Percentiles rank a stretch among this genome's conserved stretches.
Conservation (phyloP, 1,140 invertebrate genomes). For the Drosophila nasuta region DNA sequence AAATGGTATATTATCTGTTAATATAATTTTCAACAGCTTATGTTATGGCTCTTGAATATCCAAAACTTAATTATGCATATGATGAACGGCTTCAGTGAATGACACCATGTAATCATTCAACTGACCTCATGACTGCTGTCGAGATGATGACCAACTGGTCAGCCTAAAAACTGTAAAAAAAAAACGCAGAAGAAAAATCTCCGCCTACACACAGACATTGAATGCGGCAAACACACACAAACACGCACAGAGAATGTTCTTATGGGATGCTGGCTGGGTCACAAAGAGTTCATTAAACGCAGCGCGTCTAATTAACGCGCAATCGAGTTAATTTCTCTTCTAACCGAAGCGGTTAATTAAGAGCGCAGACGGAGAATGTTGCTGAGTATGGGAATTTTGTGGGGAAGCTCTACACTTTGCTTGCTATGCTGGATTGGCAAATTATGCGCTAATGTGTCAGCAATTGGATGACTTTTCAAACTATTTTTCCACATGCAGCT, state of each 20-base stretch:
- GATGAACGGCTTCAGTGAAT: constrained; percentile 3
- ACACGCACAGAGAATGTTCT: constrained; percentile 14
- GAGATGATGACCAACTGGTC: constrained; percentile 10
- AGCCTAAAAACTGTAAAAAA: constrained; percentile 39
- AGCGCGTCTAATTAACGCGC: constrained; percentile 73
- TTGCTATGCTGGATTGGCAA: constrained; percentile 34
- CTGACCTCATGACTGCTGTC: constrained; percentile 14
- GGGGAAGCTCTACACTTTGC: too few species aligned
- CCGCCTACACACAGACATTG: constrained; percentile 32
- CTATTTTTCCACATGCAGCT: constrained; percentile 36
- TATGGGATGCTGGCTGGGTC: background rate
- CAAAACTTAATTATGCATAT: constrained; percentile 1
- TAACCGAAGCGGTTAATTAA: constrained; percentile 79
- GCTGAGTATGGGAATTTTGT: background rate
- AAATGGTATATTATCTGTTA: too few species aligned
- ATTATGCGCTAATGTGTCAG: constrained; percentile 78
- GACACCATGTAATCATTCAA: constrained; percentile 21
- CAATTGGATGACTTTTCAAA: constrained; percentile 56
- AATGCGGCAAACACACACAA: too few species aligned
- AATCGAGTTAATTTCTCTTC: constrained; percentile 81
- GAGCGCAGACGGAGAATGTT: constrained; percentile 58
- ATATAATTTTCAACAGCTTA: too few species aligned
- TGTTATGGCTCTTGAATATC: background rate
- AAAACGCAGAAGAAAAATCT: constrained; percentile 47
- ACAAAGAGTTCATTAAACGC: constrained; percentile 75